Conservation (phyloP, 1,140 invertebrate genomes). For the Zaprionus gabonicus region DNA sequence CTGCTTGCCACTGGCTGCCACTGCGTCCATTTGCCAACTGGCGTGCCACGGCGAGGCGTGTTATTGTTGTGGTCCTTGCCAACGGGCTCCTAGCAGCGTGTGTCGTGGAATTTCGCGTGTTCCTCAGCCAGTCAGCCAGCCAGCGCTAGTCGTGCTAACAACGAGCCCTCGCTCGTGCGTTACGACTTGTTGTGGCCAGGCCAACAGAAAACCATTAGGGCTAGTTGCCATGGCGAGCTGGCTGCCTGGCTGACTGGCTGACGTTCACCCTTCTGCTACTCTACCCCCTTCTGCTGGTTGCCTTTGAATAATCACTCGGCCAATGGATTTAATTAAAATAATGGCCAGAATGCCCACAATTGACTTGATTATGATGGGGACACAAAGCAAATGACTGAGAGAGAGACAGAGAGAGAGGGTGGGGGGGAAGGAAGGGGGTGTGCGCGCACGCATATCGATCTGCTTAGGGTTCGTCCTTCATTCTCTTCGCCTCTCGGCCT, state of each 20-base stretch:
- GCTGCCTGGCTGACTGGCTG: not conserved
- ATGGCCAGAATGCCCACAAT: conserved; percentile 55
- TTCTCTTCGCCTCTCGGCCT: conserved; percentile 4
- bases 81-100: conserved; percentile 77
- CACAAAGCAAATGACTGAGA: not conserved
- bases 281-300: not conserved
- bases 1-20: conserved; percentile 58
- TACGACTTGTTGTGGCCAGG: conserved; percentile 59
- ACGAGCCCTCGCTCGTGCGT: conserved; percentile 47
- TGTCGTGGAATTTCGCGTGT: conserved; percentile 68
- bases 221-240: conserved; percentile 52
- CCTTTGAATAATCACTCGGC: conserved; percentile 33
- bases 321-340: conserved; percentile 65
- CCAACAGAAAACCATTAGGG: conserved; percentile 70
- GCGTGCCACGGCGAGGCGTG: conserved; percentile 68
- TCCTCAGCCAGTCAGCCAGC: conserved; percentile 27
- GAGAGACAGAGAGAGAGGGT: not conserved
- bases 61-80: conserved; percentile 79
- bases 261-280: not conserved
- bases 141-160: conserved; percentile 53
- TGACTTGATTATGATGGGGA: conserved; percentile 57
- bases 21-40: conserved; percentile 76
- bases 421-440: not conserved
- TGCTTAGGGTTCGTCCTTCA: conserved; percentile 17
- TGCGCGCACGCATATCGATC: conserved; percentile 51